Evolutionary conservation across 1,140 invertebrate genomes (phyloP).

Genomic region (Penaeus chinensis): DNA sequence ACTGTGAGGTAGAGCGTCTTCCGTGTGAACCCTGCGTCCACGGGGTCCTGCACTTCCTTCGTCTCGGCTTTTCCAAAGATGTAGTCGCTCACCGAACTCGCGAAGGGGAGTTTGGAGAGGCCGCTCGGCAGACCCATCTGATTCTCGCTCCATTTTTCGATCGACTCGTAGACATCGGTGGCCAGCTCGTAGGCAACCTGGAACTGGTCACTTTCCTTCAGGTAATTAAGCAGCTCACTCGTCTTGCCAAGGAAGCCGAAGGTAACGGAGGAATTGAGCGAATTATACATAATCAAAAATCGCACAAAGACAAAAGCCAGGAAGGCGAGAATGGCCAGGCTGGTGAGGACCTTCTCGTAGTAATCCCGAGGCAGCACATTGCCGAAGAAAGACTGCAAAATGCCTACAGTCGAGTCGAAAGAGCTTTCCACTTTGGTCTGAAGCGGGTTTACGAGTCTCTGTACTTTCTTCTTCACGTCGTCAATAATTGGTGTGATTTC

Average conservation of each 20-base stretch:
- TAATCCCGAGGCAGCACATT: constrained; percentile 33
- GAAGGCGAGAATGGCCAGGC: constrained; percentile 48
- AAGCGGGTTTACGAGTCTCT: constrained; percentile 22
- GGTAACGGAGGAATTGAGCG: constrained; percentile 23
- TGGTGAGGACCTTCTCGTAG: constrained; percentile 46
- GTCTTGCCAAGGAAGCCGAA: constrained; percentile 12
- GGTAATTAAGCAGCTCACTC: neutral
- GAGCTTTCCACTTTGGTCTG: constrained; percentile 35
- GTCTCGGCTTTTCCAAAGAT: neutral
- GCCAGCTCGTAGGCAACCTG: constrained; percentile 19
- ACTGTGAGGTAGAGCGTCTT: too few species aligned
- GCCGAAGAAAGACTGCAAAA: constrained; percentile 23
- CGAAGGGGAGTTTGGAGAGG: neutral
- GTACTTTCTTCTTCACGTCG: constrained; percentile 28
- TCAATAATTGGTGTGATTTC: neutral
- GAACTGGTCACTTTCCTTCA: constrained; percentile 38
- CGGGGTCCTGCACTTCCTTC: neutral
- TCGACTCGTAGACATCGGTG: constrained; percentile 26
- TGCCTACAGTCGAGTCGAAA: constrained; percentile 18
- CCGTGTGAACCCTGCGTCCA: too few species aligned
- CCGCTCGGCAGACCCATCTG: neutral
- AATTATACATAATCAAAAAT: constrained; percentile 36
- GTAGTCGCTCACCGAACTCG: neutral
- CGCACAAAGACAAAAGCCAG: constrained; percentile 27
- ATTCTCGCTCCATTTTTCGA: constrained; percentile 34